These are phyloP conservation scores for Sebastes baramenuke DNA, from an alignment of 2,797 vertebrate genomes.

Conservation along the genomic window DNA sequence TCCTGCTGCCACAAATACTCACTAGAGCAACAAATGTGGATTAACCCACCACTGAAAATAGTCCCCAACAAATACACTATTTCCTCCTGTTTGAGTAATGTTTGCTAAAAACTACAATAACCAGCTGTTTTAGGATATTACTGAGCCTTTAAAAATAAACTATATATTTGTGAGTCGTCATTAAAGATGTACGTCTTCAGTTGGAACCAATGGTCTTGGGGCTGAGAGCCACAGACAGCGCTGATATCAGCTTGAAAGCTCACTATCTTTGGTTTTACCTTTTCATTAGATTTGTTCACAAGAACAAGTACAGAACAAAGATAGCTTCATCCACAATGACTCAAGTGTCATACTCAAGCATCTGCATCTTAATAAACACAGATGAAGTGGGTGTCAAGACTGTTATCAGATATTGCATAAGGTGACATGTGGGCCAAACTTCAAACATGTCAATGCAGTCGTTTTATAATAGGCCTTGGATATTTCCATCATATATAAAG, in stretches of 20 bases:
- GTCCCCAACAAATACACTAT: neutral
- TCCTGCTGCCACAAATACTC: neutral
- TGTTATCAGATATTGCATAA: neutral
- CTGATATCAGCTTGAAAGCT: neutral
- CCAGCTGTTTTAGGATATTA: too few species aligned
- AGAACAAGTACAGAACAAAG: neutral
- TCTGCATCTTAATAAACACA: slow-evolving; percentile 1
- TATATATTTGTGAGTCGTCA: neutral
- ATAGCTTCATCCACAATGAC: neutral
- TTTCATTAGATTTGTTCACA: neutral
- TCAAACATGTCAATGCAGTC: neutral
- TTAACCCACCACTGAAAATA: neutral
- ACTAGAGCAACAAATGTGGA: neutral
- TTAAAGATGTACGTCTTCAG: neutral
- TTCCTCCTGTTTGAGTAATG: too few species aligned
- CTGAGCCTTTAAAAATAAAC: too few species aligned
- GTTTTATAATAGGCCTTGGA: neutral
- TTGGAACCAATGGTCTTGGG: neutral
- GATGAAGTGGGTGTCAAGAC: neutral
- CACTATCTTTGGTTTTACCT: neutral
- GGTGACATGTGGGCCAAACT: neutral
- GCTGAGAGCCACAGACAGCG: too few species aligned
- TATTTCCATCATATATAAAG: neutral
- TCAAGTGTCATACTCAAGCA: neutral
- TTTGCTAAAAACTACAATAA: too few species aligned